These are phyloP conservation scores for Alaudala cheleensis DNA, from an alignment of 2,113 vertebrate species.

Conservation along the genomic window DNA sequence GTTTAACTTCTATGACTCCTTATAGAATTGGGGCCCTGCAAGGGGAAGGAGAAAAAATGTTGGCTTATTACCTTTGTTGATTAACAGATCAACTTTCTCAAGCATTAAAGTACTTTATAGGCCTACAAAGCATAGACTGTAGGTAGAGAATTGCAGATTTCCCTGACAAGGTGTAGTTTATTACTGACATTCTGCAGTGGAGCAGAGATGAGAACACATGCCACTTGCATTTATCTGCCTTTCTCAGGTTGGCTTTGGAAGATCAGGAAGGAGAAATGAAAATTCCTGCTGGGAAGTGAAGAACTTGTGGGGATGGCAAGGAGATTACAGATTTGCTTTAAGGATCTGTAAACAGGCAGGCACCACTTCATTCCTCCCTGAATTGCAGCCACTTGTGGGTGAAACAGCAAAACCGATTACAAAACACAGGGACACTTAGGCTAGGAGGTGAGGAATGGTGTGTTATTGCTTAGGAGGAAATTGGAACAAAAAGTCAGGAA, in stretches of 20 bases:
- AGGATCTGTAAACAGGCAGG: not conserved
- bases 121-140: not conserved
- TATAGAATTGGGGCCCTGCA: not conserved
- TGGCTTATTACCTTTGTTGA: not conserved
- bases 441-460: not conserved
- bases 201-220: not conserved
- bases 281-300: not conserved
- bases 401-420: not conserved
- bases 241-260: not conserved
- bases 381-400: not conserved
- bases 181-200: not conserved
- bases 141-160: not conserved
- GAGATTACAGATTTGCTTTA: not conserved
- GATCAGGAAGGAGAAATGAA: not conserved
- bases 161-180: not conserved
- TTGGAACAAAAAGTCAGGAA: constrained; percentile 4
- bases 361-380: not conserved
- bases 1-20: not conserved
- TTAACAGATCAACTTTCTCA: not conserved
- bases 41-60: not conserved
- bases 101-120: not conserved
- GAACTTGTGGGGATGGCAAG: not conserved
- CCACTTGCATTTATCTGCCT: not conserved
- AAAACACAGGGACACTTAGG: not conserved
- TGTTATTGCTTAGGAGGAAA: constrained; percentile 9